Evolutionary conservation across 2,888 invertebrate genomes (phyloP).

Genomic region (Caenorhabditis sp.): DNA sequence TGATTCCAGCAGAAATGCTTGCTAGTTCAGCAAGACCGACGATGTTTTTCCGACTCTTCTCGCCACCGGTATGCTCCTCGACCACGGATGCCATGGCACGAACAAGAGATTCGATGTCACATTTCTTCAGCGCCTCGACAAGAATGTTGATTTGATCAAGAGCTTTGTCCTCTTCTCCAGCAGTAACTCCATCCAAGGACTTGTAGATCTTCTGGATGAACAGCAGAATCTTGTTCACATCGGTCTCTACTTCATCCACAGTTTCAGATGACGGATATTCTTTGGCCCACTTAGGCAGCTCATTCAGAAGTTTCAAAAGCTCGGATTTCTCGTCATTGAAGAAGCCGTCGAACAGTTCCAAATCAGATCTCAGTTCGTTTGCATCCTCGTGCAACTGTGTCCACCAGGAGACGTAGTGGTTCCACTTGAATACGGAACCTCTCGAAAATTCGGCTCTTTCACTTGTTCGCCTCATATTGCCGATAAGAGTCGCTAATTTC

Average conservation of each 20-base stretch:
- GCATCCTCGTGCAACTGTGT: conserved; percentile 26
- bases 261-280: conserved; percentile 6
- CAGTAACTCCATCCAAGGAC: conserved; percentile 18
- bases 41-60: conserved; percentile 11
- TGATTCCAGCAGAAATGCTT: conserved; percentile 18
- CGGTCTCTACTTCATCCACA: conserved; percentile 29
- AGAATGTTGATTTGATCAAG: conserved; percentile 47
- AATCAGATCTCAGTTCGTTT: conserved; percentile 13
- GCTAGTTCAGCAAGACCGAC: conserved; percentile 36
- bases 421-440: conserved; percentile 15
- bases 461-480: conserved; percentile 46
- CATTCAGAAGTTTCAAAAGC: conserved; percentile 9
- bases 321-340: conserved; percentile 47
- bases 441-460: too few species aligned
- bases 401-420: conserved; percentile 26
- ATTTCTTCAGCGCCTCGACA: conserved; percentile 21
- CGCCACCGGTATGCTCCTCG: conserved; percentile 18
- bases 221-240: conserved; percentile 34
- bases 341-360: conserved; percentile 26
- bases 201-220: conserved; percentile 56
- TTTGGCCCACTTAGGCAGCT: conserved; percentile 29
- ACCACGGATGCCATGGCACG: neutral
- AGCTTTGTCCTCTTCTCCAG: conserved; percentile 39
- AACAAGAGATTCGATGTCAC: conserved; percentile 17
- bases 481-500: conserved; percentile 22